Base-by-base conservation (phyloP, 2,797 vertebrate genomes). In the Luscinia luscinia region DNA sequence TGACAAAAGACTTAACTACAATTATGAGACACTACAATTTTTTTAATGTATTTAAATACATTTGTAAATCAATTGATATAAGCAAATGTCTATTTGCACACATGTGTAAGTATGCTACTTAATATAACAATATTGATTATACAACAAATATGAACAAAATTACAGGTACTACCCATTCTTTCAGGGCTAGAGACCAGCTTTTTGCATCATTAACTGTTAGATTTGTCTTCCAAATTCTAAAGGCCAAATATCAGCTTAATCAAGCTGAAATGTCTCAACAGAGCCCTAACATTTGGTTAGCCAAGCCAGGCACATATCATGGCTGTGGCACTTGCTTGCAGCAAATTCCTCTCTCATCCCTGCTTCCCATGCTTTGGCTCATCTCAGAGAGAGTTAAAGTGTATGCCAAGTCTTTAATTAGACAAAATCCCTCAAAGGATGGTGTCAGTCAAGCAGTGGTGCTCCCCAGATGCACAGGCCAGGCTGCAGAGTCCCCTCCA, bases 161-260 rank as follows among this genome's bases (percentile, higher is more conserved):
- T 36, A 75, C 0, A 88, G 45, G 9, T 46, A 34, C 4, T 61
- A 75, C 9, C 20, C 36, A 32, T 24, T 57, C 24, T 52, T 87
- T 75, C 75, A 62, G 24, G 34, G 17, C 30, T 61, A 62, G 27
- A 93, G 34, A 63, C 9, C 6, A 57, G 12, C 38, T 81, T 38
- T 63, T 57, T 8, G 32, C 18, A 41, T 81, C 55, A 45, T n/a
- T 48, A 67, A 32, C 26, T 73, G 9, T 28, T 63, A 63, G 32
- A 67, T 63, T 61, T 67, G 69, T 45, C 45, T 92, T 85, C 22
- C 64, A 88, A 81, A 90, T 73, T 72, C 51, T 28, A 58, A 80
- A 63, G n/a, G 77, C 30, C 26, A 70, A 69, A 51, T 30, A 46
- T 13, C 22, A 67, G 20, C 2, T 52, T 69, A 43, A 88, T 43